Conservation (phyloP, 2,797 vertebrate genomes). For the Selene dorsalis region DNA sequence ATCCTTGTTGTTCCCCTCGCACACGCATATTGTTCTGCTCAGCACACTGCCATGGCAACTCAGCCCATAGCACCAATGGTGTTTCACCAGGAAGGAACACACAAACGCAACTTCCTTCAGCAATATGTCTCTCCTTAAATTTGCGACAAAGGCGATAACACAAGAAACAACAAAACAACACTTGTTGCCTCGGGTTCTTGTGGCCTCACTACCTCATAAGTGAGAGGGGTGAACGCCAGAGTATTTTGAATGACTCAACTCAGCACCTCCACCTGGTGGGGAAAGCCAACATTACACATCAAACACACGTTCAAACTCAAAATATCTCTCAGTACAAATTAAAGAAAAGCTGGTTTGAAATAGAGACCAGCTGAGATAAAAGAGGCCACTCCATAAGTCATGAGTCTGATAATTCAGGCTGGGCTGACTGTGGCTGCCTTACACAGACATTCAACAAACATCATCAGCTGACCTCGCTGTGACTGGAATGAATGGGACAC, state of each 20-base stretch:
- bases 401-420: conserved; percentile 19
- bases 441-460: conserved; percentile 39
- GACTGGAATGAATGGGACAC: conserved; percentile 61
- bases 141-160: neutral
- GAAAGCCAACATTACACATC: conserved; percentile 5
- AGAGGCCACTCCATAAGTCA: conserved; percentile 19
- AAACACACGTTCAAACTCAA: neutral
- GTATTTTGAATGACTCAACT: conserved; percentile 17
- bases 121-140: conserved; percentile 10
- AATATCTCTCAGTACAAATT: conserved; percentile 7
- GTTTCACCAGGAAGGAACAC: conserved; percentile 23
- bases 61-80: conserved; percentile 31
- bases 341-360: neutral
- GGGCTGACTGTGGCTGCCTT: conserved; percentile 35
- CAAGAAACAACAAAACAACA: neutral
- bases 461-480: conserved; percentile 68
- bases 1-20: neutral
- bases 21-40: conserved; percentile 51
- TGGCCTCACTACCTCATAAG: neutral
- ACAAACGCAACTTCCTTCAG: conserved; percentile 3
- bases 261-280: conserved; percentile 65
- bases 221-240: neutral
- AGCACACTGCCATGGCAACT: conserved; percentile 47
- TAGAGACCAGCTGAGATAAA: neutral
- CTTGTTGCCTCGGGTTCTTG: neutral